Conservation (phyloP, 2,888 invertebrate species). For the Drosophila mimetica region DNA sequence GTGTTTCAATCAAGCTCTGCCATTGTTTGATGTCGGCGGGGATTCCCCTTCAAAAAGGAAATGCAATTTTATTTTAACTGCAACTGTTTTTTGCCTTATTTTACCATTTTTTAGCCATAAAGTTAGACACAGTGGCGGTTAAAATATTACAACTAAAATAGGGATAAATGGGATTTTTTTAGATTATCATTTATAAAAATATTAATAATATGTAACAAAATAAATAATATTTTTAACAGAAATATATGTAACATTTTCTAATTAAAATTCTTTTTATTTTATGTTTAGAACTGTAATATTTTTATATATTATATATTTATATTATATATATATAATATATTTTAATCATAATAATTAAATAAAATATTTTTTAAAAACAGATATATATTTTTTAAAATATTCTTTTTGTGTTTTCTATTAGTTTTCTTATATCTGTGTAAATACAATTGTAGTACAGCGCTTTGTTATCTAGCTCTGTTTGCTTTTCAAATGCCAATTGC, state of each 20-base stretch:
- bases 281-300: no score
- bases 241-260: no score
- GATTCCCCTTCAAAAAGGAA: conserved; percentile 18
- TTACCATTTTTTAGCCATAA: conserved; percentile 18
- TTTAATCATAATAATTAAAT: no score
- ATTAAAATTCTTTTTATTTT: no score
- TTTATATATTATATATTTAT: no score
- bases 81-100: conserved; percentile 39
- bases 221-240: no score
- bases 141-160: background rate
- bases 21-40: conserved; percentile 42
- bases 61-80: conserved; percentile 62
- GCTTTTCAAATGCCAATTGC: conserved; percentile 68
- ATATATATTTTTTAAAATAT: background rate
- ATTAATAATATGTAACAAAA: no score
- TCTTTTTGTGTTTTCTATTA: background rate
- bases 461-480: conserved; percentile 40
- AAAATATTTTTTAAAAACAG: background rate
- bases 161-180: no score
- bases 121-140: background rate
- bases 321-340: no score
- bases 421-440: background rate
- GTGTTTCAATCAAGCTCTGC: conserved; percentile 62
- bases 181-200: no score
- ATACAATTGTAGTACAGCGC: background rate